These are phyloP conservation scores for Flexamia atlantica DNA, from an alignment of 2,888 invertebrate genomes.

Conservation along the genomic window DNA sequence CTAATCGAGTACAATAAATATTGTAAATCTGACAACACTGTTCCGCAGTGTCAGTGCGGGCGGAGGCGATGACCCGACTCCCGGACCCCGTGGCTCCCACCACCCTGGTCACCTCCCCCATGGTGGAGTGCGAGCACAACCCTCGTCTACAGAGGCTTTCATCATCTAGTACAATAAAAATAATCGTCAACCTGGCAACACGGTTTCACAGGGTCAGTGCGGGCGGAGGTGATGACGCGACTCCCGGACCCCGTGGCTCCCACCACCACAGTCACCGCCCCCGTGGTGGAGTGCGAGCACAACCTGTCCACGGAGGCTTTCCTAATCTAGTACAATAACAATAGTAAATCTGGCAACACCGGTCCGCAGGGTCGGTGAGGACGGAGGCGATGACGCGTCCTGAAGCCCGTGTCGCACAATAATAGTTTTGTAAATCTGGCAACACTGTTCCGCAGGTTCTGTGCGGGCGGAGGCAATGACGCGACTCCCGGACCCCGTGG, in stretches of 20 bases:
- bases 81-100: too few species aligned
- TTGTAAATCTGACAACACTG: too few species aligned
- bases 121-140: constrained; percentile 68
- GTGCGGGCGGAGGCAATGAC: constrained; percentile 77
- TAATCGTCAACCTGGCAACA: too few species aligned
- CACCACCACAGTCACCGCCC: constrained; percentile 65
- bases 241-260: constrained; percentile 63
- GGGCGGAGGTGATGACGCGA: constrained; percentile 76
- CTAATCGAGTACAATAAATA: too few species aligned
- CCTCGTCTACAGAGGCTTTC: constrained; percentile 63
- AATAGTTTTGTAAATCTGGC: too few species aligned
- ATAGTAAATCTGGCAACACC: too few species aligned
- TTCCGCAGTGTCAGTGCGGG: constrained; percentile 76
- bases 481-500: constrained; percentile 73
- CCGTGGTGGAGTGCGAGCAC: constrained; percentile 67
- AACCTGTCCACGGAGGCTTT: too few species aligned
- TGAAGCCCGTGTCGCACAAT: too few species aligned
- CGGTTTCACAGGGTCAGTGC: constrained; percentile 76
- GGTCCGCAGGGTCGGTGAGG: too few species aligned
- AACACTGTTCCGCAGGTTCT: constrained; percentile 73
- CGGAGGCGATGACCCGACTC: constrained; percentile 76
- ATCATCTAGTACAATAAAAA: too few species aligned
- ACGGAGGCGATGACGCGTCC: constrained; percentile 61
- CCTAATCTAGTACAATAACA: too few species aligned
- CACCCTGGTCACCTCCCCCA: constrained; percentile 63